phyloP scores from a whole-genome alignment of 1,140 invertebrate species.

The Drosophila tsacasi region DNA sequence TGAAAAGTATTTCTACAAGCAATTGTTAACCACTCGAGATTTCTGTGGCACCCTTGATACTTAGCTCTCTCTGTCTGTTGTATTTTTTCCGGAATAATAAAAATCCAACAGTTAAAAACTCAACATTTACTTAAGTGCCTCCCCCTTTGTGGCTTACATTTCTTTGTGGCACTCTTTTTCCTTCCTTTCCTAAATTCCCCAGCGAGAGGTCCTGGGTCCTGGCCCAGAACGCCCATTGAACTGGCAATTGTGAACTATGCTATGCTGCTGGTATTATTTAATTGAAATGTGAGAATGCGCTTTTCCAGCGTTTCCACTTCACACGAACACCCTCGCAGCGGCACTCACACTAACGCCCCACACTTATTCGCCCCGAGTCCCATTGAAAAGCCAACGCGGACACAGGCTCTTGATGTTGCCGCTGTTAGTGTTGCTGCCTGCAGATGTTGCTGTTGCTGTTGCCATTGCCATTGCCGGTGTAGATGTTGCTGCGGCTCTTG shows the following conservation, averaged over 20 bases:
- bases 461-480: constrained; percentile 1
- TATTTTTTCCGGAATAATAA: constrained; percentile 5
- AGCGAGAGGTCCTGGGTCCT: constrained; percentile 6
- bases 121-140: constrained; percentile 20
- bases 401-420: constrained; percentile 32
- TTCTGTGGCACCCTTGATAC: not conserved
- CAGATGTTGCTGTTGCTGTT: constrained; percentile 48
- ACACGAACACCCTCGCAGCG: constrained; percentile 41
- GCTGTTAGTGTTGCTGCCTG: constrained; percentile 34
- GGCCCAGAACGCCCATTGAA: constrained; percentile 46
- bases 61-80: not conserved
- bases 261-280: constrained; percentile 69
- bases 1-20: not conserved
- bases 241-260: constrained; percentile 53
- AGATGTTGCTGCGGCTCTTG: constrained; percentile 37
- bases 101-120: constrained; percentile 6
- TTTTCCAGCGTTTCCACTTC: constrained; percentile 69
- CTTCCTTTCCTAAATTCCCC: constrained; percentile 11
- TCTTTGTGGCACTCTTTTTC: not conserved
- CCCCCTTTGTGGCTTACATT: constrained; percentile 18
- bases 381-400: constrained; percentile 57
- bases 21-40: constrained; percentile 5
- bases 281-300: constrained; percentile 82
- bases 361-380: constrained; percentile 59
- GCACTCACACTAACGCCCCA: constrained; percentile 37